These are phyloP conservation scores for Bos javanicus DNA, from an alignment of 2,113 vertebrate genomes.

Conservation along the genomic window DNA sequence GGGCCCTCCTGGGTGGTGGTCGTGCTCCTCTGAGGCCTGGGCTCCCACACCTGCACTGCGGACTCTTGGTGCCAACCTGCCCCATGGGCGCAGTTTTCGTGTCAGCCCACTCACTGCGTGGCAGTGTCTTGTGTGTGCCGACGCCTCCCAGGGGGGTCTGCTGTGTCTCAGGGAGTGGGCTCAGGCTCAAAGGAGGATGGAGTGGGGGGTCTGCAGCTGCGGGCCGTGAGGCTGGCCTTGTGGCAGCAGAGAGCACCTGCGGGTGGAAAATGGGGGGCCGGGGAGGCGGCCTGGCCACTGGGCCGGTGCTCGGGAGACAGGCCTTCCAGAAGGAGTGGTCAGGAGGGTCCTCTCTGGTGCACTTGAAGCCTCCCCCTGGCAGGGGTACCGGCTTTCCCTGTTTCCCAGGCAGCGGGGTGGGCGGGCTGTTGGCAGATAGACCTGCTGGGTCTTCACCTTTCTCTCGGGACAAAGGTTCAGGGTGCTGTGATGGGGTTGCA, in stretches of 20 bases:
- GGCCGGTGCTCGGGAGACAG: background rate
- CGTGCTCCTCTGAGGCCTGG: rapidly evolving
- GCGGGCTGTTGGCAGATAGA: background rate
- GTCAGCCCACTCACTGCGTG: rapidly evolving
- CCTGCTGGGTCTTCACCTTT: background rate
- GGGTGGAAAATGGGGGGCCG: background rate
- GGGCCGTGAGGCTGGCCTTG: rapidly evolving
- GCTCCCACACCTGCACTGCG: rapidly evolving
- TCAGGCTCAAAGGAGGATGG: background rate
- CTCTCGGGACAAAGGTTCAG: background rate
- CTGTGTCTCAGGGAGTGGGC: background rate
- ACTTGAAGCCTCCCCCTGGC: background rate
- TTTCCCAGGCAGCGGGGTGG: background rate
- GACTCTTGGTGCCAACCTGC: rapidly evolving
- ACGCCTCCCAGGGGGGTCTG: background rate
- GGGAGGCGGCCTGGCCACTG: rapidly evolving
- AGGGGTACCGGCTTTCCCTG: background rate
- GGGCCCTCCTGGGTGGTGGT: rapidly evolving
- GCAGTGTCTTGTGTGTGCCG: background rate
- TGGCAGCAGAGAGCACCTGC: background rate
- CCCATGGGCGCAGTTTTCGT: background rate
- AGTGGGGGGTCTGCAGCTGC: background rate
- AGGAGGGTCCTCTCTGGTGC: background rate
- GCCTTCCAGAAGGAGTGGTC: background rate
- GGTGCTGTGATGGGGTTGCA: background rate